Evolutionary conservation across 1,140 invertebrate genomes (phyloP).

Genomic region (Hyphantria cunea): DNA sequence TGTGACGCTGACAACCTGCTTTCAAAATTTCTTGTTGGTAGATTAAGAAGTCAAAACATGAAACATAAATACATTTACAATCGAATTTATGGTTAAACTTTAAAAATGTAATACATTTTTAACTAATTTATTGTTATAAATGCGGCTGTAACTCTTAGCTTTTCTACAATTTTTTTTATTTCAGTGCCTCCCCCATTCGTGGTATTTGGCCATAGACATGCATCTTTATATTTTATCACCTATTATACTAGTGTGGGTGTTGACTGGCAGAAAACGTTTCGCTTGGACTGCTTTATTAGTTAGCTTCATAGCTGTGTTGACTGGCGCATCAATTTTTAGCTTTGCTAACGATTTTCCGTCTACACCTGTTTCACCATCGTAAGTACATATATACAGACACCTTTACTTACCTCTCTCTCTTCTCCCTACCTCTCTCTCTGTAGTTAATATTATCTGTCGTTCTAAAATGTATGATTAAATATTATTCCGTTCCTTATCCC

Average conservation of each 20-base stretch:
- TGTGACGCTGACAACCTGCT: no score
- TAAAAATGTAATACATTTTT: not conserved
- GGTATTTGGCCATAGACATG: slow-evolving; percentile 82
- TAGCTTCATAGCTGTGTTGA: slow-evolving; percentile 33
- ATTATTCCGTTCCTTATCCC: no score
- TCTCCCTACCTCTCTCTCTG: no score
- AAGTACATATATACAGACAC: slow-evolving; percentile 9
- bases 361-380: slow-evolving; percentile 22
- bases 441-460: no score
- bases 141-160: no score
- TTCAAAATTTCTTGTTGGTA: no score
- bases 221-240: slow-evolving; percentile 80
- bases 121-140: no score
- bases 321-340: slow-evolving; percentile 54
- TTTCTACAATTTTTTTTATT: slow-evolving; percentile 12
- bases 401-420: no score
- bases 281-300: slow-evolving; percentile 45
- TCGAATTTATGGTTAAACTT: no score
- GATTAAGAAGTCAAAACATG: no score
- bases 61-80: no score
- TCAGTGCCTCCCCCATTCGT: slow-evolving; percentile 82
- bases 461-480: no score
- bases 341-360: slow-evolving; percentile 48
- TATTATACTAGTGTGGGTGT: slow-evolving; percentile 70
- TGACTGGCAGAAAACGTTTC: slow-evolving; percentile 38